These are phyloP conservation scores for Menidia beryllina DNA, from an alignment of 2,113 vertebrate species.

Conservation along the genomic window DNA sequence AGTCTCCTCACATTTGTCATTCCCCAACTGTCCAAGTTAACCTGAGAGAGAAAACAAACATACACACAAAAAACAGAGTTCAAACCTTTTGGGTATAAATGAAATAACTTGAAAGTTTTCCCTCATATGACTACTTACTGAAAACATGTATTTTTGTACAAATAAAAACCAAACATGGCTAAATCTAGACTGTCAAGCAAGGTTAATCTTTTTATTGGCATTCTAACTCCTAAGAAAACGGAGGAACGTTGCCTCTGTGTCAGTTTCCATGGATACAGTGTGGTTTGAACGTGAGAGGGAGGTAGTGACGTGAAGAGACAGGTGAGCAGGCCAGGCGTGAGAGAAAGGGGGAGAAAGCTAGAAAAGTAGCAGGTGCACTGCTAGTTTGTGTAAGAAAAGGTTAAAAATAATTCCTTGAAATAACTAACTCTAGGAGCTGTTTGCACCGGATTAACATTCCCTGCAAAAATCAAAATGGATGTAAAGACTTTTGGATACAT, in stretches of 20 bases:
- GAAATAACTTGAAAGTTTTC: background rate
- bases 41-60: slow-evolving; percentile 32
- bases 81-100: background rate
- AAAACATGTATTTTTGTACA: no score
- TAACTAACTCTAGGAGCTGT: no score
- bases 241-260: background rate
- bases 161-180: no score
- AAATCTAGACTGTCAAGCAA: no score
- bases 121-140: no score
- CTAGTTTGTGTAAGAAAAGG: no score
- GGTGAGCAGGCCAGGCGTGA: slow-evolving; percentile 25
- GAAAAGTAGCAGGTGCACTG: no score
- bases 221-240: background rate
- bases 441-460: no score
- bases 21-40: slow-evolving; percentile 50
- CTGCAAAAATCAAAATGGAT: no score
- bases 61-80: slow-evolving; percentile 2
- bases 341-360: slow-evolving; percentile 21
- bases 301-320: slow-evolving; percentile 16
- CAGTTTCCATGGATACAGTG: slow-evolving; percentile 49
- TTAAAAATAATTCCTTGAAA: no score
- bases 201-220: no score
- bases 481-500: no score
- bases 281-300: slow-evolving; percentile 25
- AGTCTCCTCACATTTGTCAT: slow-evolving; percentile 44